These are phyloP conservation scores for Heliconius himera DNA, from an alignment of 1,140 invertebrate species.

Conservation along the genomic window DNA sequence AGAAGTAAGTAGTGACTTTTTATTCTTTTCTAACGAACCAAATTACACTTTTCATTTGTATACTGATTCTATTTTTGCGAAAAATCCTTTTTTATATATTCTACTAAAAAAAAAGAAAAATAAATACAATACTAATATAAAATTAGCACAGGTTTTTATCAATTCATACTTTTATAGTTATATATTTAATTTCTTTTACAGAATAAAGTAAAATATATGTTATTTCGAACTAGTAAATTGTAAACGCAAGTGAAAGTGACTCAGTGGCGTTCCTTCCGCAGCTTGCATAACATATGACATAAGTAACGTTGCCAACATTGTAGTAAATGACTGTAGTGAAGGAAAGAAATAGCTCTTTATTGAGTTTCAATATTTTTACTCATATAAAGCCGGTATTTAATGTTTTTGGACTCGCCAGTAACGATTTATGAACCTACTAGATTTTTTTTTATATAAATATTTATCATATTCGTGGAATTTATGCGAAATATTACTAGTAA, in stretches of 20 bases:
- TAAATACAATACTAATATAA: no score
- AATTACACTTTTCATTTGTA: no score
- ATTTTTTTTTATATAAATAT: background rate
- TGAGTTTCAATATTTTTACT: background rate
- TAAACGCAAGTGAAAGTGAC: conserved; percentile 38
- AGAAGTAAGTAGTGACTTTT: conserved; percentile 84
- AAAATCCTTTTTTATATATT: no score
- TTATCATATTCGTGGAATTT: background rate
- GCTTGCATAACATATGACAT: conserved; percentile 40
- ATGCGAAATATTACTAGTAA: background rate
- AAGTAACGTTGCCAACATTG: conserved; percentile 20
- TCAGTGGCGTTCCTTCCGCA: conserved; percentile 36
- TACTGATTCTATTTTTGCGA: no score
- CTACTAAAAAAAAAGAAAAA: no score
- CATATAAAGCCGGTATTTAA: background rate
- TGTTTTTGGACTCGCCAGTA: background rate
- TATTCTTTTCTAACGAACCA: background rate
- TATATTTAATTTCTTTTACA: background rate
- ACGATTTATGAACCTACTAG: no score
- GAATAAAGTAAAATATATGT: background rate
- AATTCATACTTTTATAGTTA: background rate
- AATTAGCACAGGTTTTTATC: background rate
- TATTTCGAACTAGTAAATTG: conserved; percentile 18
- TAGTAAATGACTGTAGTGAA: conserved; percentile 10
- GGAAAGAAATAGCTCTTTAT: background rate